Evolutionary conservation across 2,888 invertebrate genomes (phyloP), one percentile per base, ranked within the genome.

Genomic region (Unio pictorum): DNA sequence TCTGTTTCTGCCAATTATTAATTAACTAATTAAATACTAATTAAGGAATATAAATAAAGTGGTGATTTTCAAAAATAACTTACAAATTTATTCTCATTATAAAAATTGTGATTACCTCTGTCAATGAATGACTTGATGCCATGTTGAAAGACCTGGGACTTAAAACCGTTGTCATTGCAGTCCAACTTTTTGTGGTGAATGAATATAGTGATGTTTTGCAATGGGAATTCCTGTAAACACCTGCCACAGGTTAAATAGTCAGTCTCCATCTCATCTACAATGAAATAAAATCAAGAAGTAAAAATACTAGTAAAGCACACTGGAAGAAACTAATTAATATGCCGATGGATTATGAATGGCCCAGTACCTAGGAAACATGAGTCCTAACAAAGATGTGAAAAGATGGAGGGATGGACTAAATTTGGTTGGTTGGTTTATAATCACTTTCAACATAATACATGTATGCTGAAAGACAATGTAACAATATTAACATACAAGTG

Each of bases 121-220:
- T 45, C 45, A 3, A 45, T 45, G 15, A 45, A 45, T 15, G 45
- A 45, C 15, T 45, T 45, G 45, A 45, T 45, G 15, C 45, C 45
- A 45, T 45, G 45, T 15, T 45, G 45, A 11, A 45, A 15, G 15
- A 45, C 45, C 45, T 45, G 45, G 15, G 45, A 45, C 8, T 45
- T 45, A 15, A 45, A 74, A 30, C 18, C 55, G 7, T 67, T 70
- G 60, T 75, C 78, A 61, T 75, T 71, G 72, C 87, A 88, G 66
- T 85, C 81, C 57, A 78, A 74, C 64, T 81, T 84, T 71, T 90
- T 90, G 76, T 90, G 90, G 67, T 87, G 81, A 59, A 90, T 88
- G 68, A 90, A 90, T 26, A 77, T 67, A 0, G 81, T 82, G 26
- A 90, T 88, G 56, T 84, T 82, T 55, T 83, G 80, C 34, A 90